These are phyloP conservation scores for Tinamus guttatus DNA, from an alignment of 2,113 vertebrate genomes.

Conservation along the genomic window DNA sequence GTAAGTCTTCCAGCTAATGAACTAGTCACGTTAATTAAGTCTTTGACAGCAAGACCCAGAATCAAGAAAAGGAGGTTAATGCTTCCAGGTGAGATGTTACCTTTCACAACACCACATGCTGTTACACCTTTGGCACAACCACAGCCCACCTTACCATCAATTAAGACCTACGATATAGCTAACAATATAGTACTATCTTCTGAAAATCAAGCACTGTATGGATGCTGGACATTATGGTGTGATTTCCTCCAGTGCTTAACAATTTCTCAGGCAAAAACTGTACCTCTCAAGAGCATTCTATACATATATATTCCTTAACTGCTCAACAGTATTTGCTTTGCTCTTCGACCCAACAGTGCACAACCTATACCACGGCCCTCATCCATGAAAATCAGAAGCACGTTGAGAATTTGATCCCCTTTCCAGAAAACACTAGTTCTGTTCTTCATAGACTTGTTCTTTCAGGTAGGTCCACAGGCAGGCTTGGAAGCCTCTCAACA, in stretches of 20 bases:
- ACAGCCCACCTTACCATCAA: background rate
- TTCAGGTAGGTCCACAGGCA: background rate
- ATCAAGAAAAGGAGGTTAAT: too few relatives aligned
- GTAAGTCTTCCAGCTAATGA: background rate
- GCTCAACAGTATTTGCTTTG: background rate
- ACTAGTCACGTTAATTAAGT: too few relatives aligned
- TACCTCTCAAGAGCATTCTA: background rate
- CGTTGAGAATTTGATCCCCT: background rate
- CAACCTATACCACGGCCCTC: background rate
- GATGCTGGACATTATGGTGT: background rate
- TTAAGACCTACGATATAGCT: background rate
- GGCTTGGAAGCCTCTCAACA: background rate
- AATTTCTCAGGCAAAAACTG: background rate
- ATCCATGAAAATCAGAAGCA: background rate
- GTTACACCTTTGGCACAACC: background rate
- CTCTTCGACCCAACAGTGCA: background rate
- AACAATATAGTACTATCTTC: background rate
- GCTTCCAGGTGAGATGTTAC: too few relatives aligned
- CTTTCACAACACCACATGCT: too few relatives aligned
- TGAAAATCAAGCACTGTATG: background rate
- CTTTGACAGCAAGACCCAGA: too few relatives aligned
- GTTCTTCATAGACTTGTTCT: background rate
- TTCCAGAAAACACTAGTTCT: background rate
- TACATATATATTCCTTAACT: accelerated
- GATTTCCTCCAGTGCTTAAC: background rate